A percentile compares a stretch with the other conserved stretches of the same genome.
These are phyloP conservation scores for Scaptomyza graminum DNA, from an alignment of 1,140 invertebrate genomes.

Conservation along the genomic window DNA sequence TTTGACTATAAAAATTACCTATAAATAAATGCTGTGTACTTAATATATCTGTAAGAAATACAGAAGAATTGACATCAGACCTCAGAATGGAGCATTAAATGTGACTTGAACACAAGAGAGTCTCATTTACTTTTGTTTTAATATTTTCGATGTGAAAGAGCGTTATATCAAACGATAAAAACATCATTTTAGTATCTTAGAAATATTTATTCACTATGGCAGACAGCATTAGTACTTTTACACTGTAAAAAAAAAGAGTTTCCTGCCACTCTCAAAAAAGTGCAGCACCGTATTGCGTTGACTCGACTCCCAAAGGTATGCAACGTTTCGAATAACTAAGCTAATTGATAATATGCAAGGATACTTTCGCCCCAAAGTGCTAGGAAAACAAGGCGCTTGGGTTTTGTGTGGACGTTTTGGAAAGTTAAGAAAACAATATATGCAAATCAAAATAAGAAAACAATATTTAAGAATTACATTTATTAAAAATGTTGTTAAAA, in stretches of 20 bases:
- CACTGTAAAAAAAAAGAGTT: too few species aligned
- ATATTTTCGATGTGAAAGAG: too few species aligned
- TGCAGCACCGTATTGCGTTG: too few species aligned
- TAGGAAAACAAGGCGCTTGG: not conserved
- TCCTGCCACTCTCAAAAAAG: too few species aligned
- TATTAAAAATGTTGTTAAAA: conserved; percentile 81
- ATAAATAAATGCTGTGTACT: conserved; percentile 16
- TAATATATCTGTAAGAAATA: not conserved
- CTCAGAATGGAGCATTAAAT: not conserved
- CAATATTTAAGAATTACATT: conserved; percentile 77
- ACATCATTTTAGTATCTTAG: too few species aligned
- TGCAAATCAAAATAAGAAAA: conserved; percentile 31
- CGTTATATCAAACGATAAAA: too few species aligned
- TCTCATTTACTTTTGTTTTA: too few species aligned
- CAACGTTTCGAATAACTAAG: conserved; percentile 5
- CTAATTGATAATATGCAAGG: not conserved
- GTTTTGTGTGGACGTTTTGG: not conserved
- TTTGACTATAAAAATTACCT: conserved; percentile 6
- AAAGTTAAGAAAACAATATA: not conserved
- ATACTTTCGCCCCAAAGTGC: not conserved
- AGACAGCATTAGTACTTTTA: too few species aligned
- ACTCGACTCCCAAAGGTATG: conserved; percentile 29
- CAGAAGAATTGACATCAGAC: not conserved
- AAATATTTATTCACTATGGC: too few species aligned
- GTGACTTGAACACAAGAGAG: not conserved